Evolutionary conservation across 2,888 invertebrate species (phyloP).

Genomic region (Brachylomia viminalis): DNA sequence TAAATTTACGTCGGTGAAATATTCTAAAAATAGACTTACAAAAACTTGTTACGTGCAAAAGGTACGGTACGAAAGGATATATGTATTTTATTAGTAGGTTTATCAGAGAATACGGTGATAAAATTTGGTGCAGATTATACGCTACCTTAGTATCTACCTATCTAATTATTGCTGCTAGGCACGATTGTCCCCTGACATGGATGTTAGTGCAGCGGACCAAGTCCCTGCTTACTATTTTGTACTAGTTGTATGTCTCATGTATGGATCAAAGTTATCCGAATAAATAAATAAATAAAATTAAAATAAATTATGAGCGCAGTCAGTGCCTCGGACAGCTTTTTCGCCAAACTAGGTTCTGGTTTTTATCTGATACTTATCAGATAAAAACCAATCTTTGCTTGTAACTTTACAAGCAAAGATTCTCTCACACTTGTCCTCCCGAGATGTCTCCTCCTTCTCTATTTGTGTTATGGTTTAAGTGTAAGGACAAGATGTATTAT

Average conservation of each 20-base stretch:
- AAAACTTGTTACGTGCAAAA: not conserved
- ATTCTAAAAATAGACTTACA: not conserved
- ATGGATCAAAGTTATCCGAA: no score
- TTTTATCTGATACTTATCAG: not conserved
- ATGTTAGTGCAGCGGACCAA: no score
- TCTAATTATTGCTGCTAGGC: no score
- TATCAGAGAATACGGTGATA: no score
- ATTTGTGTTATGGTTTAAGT: not conserved
- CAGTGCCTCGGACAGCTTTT: not conserved
- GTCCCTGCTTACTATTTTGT: no score
- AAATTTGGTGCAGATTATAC: no score
- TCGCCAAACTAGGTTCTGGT: not conserved
- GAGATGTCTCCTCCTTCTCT: not conserved
- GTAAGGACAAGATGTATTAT: not conserved
- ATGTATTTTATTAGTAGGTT: no score
- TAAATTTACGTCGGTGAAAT: not conserved
- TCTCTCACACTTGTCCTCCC: not conserved
- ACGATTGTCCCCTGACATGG: no score
- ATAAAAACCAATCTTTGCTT: no score
- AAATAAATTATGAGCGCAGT: not conserved
- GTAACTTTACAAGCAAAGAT: not conserved
- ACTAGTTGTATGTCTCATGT: no score
- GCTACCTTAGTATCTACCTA: no score
- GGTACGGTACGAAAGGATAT: not conserved
- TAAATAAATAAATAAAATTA: no score